Percentiles rank a stretch among this genome's conserved stretches.
These are phyloP conservation scores for Notothenia rossii DNA, from an alignment of 2,113 vertebrate genomes.

Conservation along the genomic window DNA sequence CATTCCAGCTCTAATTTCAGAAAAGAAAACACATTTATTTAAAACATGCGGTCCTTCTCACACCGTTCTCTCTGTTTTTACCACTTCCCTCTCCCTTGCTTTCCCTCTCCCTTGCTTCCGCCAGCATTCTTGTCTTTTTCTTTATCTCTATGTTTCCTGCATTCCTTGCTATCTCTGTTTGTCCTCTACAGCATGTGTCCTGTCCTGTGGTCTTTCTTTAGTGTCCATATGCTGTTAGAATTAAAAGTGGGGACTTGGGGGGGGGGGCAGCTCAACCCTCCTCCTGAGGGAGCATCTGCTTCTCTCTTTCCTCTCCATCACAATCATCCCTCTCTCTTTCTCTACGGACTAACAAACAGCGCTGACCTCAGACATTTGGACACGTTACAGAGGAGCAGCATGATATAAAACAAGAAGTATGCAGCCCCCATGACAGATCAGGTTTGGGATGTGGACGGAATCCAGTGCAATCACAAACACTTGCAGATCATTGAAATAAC, in stretches of 20 bases:
- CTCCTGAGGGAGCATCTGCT: constrained; percentile 84
- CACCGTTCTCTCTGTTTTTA: constrained; percentile 24
- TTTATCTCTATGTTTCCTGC: constrained; percentile 7
- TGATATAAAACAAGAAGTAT: constrained; percentile 70
- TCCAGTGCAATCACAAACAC: constrained; percentile 50
- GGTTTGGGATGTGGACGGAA: constrained; percentile 51
- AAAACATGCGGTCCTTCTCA: constrained; percentile 37
- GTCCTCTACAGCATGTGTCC: constrained; percentile 55
- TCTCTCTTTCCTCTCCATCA: constrained; percentile 63
- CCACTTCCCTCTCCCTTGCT: neutral
- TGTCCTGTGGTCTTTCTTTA: constrained; percentile 69
- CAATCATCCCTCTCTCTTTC: constrained; percentile 36
- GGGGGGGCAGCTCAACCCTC: constrained; percentile 68
- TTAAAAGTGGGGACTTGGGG: constrained; percentile 51
- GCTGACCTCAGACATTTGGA: constrained; percentile 76
- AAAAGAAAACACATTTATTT: constrained; percentile 50
- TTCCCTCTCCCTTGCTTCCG: neutral
- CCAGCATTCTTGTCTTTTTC: constrained; percentile 1
- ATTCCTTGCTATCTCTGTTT: constrained; percentile 42
- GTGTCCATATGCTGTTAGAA: constrained; percentile 75
- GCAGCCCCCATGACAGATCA: constrained; percentile 63
- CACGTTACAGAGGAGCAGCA: constrained; percentile 65
- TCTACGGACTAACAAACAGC: constrained; percentile 66
- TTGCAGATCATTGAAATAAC: constrained; percentile 42
- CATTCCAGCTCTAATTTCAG: constrained; percentile 56